Percentiles rank a stretch among this genome's conserved stretches.
phyloP scores from a whole-genome alignment of 2,113 vertebrate species.

The Bothrops jararaca region DNA sequence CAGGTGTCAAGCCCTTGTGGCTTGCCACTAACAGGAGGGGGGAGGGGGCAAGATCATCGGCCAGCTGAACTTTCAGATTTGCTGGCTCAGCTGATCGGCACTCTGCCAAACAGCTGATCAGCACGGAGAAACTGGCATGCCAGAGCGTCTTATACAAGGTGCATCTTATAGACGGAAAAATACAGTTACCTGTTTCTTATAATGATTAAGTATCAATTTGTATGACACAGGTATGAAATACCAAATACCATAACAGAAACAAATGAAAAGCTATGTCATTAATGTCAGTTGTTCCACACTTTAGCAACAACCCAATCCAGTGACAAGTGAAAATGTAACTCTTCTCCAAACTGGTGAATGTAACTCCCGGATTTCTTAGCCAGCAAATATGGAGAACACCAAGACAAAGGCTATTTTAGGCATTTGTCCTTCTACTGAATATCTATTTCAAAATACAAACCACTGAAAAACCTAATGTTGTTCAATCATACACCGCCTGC shows the following conservation, averaged over 20 bases:
- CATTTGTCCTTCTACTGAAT: background rate
- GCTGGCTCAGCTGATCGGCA: too few species aligned
- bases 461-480: background rate
- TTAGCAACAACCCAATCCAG: background rate
- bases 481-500: background rate
- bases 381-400: background rate
- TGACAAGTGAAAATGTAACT: background rate
- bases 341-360: background rate
- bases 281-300: background rate
- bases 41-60: too few species aligned
- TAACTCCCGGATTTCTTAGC: background rate
- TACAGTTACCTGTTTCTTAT: too few species aligned
- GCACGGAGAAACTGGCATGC: too few species aligned
- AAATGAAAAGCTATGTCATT: background rate
- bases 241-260: background rate
- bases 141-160: too few species aligned
- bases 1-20: too few species aligned
- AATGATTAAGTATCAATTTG: rapidly evolving
- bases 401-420: background rate
- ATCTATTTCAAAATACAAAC: too few species aligned
- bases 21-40: too few species aligned
- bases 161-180: too few species aligned
- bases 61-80: too few species aligned
- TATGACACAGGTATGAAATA: background rate
- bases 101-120: too few species aligned